Evolutionary conservation across 2,797 vertebrate species (phyloP).

Genomic region (Lithobates sylvaticus): DNA sequence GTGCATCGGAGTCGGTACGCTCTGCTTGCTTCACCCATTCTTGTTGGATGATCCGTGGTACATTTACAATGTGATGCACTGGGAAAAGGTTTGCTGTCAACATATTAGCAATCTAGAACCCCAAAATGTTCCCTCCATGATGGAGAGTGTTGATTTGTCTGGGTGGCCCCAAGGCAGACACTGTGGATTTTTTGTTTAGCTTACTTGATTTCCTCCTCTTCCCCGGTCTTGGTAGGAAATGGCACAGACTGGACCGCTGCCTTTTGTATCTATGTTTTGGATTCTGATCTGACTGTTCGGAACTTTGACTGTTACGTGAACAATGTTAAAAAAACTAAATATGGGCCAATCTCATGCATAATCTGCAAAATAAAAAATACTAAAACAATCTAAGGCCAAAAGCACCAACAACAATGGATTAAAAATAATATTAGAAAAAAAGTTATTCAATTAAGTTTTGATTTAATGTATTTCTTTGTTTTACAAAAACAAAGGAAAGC

Average conservation of each 20-base stretch:
- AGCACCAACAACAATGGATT: too few relatives aligned
- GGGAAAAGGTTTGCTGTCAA: too few relatives aligned
- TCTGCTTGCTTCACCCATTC: background rate
- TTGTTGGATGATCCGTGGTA: background rate
- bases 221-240: background rate
- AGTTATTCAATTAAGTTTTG: background rate
- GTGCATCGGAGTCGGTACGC: background rate
- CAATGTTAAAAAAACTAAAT: background rate
- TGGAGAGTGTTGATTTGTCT: background rate
- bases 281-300: constrained; percentile 8
- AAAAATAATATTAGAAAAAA: too few relatives aligned
- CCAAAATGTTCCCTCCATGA: background rate
- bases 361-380: too few relatives aligned
- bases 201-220: background rate
- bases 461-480: too few relatives aligned
- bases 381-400: too few relatives aligned
- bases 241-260: background rate
- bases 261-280: background rate
- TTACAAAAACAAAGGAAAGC: too few relatives aligned
- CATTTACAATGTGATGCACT: background rate
- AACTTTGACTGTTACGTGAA: constrained; percentile 19
- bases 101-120: too few relatives aligned
- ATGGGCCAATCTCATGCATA: background rate
- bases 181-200: background rate
- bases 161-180: background rate